phyloP scores from a whole-genome alignment of 2,888 invertebrate genomes.

The Nomada lathburiana region DNA sequence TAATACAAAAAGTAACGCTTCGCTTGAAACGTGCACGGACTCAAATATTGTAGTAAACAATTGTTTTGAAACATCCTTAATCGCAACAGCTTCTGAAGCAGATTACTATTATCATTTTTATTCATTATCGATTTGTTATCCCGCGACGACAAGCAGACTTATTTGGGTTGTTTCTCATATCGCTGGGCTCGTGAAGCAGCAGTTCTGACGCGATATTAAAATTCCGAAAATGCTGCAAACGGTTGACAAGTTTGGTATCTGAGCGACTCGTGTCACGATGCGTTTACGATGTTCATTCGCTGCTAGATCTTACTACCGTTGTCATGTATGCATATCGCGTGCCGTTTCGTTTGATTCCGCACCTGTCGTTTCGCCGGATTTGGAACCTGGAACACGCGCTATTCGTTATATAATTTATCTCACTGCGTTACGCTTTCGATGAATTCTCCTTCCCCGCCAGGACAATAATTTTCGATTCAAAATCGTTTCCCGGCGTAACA shows the following conservation, averaged over 20 bases:
- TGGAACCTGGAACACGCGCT: neutral
- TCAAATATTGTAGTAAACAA: neutral
- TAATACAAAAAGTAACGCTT: neutral
- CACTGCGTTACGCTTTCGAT: neutral
- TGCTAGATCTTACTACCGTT: slow-evolving; percentile 20
- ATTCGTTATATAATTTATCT: neutral
- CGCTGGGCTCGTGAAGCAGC: too few species aligned
- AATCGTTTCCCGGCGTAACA: slow-evolving; percentile 12
- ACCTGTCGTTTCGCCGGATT: too few species aligned
- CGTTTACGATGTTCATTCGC: slow-evolving; percentile 7
- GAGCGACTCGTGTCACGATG: neutral
- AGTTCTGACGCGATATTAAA: too few species aligned
- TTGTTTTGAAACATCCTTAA: neutral
- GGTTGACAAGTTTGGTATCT: too few species aligned
- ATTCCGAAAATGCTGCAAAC: too few species aligned
- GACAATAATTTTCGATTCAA: slow-evolving; percentile 39
- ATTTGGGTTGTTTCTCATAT: too few species aligned
- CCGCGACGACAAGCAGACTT: too few species aligned
- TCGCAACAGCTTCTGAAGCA: neutral
- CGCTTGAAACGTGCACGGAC: neutral
- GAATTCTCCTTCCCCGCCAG: slow-evolving; percentile 13
- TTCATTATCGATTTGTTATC: too few species aligned
- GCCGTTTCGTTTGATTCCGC: slow-evolving; percentile 17
- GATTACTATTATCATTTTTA: too few species aligned
- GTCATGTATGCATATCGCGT: neutral